phyloP scores from a whole-genome alignment of 2,797 vertebrate genomes.

The Scyliorhinus canicula region DNA sequence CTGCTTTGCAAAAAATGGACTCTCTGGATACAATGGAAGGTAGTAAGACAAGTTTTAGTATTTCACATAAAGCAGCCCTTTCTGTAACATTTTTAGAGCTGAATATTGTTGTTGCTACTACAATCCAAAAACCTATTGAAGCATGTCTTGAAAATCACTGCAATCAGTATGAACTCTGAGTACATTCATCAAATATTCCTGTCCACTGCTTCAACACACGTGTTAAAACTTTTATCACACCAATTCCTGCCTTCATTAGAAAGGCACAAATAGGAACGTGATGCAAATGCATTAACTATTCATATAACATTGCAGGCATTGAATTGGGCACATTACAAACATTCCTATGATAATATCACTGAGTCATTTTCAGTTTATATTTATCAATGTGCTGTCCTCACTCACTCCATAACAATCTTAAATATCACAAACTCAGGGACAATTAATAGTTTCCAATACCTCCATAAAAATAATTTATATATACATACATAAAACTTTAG shows the following conservation, averaged over 20 bases:
- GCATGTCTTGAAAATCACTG: background rate
- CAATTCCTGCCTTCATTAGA: background rate
- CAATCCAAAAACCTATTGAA: background rate
- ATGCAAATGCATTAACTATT: background rate
- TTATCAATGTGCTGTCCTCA: background rate
- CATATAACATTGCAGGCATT: background rate
- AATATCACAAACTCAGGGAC: background rate
- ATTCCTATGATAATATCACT: background rate
- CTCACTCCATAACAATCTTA: background rate
- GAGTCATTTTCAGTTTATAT: background rate
- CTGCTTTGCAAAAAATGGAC: slow-evolving; percentile 95
- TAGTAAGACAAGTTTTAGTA: slow-evolving; percentile 53
- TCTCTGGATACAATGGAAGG: slow-evolving; percentile 97
- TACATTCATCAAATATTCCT: background rate
- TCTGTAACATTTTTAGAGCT: background rate
- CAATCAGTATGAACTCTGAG: background rate
- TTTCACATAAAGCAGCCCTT: background rate
- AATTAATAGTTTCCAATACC: background rate
- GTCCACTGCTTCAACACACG: background rate
- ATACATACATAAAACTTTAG: background rate
- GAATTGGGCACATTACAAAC: background rate
- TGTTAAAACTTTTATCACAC: background rate
- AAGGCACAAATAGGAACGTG: background rate
- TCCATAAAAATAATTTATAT: background rate
- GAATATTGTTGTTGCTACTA: background rate